These are phyloP conservation scores for Grammomys dolichurus DNA, from an alignment of 2,113 vertebrate species.

Conservation along the genomic window DNA sequence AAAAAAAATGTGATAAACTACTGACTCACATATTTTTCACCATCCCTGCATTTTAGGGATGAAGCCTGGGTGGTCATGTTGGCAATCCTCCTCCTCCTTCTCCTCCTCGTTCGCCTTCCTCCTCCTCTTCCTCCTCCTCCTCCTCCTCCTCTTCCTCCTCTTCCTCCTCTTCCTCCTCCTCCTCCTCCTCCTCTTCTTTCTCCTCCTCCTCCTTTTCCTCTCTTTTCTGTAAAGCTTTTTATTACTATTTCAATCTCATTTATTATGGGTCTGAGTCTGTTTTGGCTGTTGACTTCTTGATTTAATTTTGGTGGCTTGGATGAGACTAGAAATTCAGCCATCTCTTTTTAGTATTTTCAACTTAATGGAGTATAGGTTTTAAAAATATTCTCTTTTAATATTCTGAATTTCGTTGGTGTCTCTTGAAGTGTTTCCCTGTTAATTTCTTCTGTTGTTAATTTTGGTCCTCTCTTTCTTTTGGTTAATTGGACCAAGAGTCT, in stretches of 20 bases:
- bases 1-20: no score
- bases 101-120: no score
- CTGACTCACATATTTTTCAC: background rate
- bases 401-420: background rate
- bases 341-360: background rate
- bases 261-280: background rate
- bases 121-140: no score
- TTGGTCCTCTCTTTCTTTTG: background rate
- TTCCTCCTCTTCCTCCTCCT: no score
- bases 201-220: no score
- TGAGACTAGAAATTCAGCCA: background rate
- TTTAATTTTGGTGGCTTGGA: background rate
- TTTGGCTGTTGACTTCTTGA: background rate
- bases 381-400: background rate
- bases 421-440: background rate
- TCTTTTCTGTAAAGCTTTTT: background rate
- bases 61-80: background rate
- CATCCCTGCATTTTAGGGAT: background rate
- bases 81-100: background rate
- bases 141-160: no score
- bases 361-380: background rate
- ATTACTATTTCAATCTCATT: background rate
- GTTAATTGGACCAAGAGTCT: background rate
- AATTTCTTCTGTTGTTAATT: background rate
- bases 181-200: no score